phyloP scores from a whole-genome alignment of 35 echinoderm and acorn worm species.

The Apostichopus japonicus region DNA sequence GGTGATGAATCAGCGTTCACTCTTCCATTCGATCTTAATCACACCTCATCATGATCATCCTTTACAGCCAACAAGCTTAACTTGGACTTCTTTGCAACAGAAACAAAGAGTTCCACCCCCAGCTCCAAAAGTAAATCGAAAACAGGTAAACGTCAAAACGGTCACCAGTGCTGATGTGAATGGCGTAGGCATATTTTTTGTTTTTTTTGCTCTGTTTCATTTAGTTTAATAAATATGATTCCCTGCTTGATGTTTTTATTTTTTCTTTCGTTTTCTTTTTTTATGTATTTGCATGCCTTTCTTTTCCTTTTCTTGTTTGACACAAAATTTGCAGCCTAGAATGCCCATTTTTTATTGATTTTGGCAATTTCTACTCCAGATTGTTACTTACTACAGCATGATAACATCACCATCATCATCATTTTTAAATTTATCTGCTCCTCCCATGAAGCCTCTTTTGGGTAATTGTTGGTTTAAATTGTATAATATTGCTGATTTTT shows the following conservation, averaged over 20 bases:
- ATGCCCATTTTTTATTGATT: not conserved
- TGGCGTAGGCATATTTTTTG: not conserved
- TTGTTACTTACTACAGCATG: no score
- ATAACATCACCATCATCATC: no score
- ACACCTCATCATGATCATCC: conserved; percentile 25
- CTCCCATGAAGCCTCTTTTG: no score
- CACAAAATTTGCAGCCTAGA: not conserved
- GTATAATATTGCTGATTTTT: no score
- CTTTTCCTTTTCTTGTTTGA: not conserved
- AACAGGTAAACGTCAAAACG: conserved; percentile 74
- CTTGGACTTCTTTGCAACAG: conserved; percentile 98
- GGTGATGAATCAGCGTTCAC: no score
- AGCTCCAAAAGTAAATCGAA: conserved; percentile 78
- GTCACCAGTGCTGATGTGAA: conserved; percentile 35
- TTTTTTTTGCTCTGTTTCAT: not conserved
- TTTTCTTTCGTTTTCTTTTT: not conserved
- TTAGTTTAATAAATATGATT: not conserved
- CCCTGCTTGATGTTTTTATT: not conserved
- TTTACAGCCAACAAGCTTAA: conserved; percentile 96
- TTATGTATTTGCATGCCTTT: not conserved
- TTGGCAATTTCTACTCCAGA: no score
- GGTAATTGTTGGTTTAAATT: no score
- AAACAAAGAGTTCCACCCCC: conserved; percentile 74
- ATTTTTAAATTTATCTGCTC: no score
- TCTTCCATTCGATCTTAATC: not conserved